Percentiles rank a stretch among this genome's conserved stretches.
Evolutionary conservation across 2,888 invertebrate genomes (phyloP).

Genomic region (Aethes cnicana): DNA sequence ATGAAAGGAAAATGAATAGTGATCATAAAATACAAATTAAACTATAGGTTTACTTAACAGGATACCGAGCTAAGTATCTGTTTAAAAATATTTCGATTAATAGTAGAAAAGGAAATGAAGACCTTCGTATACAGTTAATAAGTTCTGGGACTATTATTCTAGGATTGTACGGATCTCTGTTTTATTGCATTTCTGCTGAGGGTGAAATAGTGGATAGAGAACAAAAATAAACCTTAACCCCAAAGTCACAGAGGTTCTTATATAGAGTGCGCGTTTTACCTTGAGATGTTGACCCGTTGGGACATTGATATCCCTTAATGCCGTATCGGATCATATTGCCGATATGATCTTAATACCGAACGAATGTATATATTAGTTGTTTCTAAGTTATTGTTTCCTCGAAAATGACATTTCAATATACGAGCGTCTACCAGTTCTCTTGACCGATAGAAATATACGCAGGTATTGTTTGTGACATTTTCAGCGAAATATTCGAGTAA

Average conservation of each 20-base stretch:
- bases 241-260: background rate
- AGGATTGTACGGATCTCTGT: conserved; percentile 16
- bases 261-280: background rate
- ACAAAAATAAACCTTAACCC: conserved; percentile 6
- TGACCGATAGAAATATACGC: too few relatives aligned
- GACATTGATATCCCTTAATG: conserved; percentile 25
- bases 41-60: background rate
- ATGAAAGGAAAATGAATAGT: too few relatives aligned
- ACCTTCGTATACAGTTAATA: conserved; percentile 11
- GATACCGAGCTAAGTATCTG: background rate
- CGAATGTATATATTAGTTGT: conserved; percentile 2
- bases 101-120: conserved; percentile 2
- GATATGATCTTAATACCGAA: conserved; percentile 12
- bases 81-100: conserved; percentile 2
- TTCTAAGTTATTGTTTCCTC: background rate
- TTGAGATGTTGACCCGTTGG: conserved; percentile 13
- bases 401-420: background rate
- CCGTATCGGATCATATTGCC: conserved; percentile 20
- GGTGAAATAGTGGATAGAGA: background rate
- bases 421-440: background rate
- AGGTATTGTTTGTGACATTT: too few relatives aligned
- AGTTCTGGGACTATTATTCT: conserved; percentile 13
- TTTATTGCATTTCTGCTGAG: conserved; percentile 13
- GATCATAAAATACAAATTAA: too few relatives aligned
- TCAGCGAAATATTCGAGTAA: too few relatives aligned